Conservation (phyloP, 2,888 invertebrate species). For the Thecocarcelia acutangulata region DNA sequence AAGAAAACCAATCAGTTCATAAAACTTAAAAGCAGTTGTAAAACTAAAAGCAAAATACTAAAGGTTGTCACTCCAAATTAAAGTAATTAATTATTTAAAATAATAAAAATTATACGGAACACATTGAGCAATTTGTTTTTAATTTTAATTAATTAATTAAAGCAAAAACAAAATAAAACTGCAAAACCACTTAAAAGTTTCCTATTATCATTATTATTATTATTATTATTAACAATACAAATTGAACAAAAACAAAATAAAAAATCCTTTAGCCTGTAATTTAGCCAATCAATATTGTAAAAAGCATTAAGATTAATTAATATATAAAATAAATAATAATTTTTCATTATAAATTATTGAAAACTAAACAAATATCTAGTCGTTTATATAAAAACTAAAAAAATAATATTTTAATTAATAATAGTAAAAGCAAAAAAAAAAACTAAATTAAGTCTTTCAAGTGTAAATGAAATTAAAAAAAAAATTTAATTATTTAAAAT, state of each 20-base stretch:
- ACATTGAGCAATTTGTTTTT: conserved; percentile 56
- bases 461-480: conserved; percentile 18
- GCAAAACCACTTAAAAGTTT: conserved; percentile 55
- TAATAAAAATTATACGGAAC: conserved; percentile 19
- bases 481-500: conserved; percentile 19
- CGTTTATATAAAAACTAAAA: conserved; percentile 52
- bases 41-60: conserved; percentile 46
- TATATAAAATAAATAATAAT: conserved; percentile 28
- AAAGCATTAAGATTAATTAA: conserved; percentile 20
- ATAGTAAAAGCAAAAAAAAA: conserved; percentile 7
- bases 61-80: conserved; percentile 64
- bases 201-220: conserved; percentile 61
- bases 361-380: conserved; percentile 60
- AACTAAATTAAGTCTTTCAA: conserved; percentile 3
- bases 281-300: conserved; percentile 70
- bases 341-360: conserved; percentile 41
- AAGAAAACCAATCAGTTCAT: conserved; percentile 21
- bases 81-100: conserved; percentile 47
- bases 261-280: conserved; percentile 68
- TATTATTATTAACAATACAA: conserved; percentile 36
- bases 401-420: conserved; percentile 9
- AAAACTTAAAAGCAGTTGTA: conserved; percentile 28
- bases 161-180: conserved; percentile 29
- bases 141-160: conserved; percentile 26
- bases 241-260: conserved; percentile 4